Evolutionary conservation across 2,888 invertebrate species (phyloP).

Genomic region (Parnassius mnemosyne): DNA sequence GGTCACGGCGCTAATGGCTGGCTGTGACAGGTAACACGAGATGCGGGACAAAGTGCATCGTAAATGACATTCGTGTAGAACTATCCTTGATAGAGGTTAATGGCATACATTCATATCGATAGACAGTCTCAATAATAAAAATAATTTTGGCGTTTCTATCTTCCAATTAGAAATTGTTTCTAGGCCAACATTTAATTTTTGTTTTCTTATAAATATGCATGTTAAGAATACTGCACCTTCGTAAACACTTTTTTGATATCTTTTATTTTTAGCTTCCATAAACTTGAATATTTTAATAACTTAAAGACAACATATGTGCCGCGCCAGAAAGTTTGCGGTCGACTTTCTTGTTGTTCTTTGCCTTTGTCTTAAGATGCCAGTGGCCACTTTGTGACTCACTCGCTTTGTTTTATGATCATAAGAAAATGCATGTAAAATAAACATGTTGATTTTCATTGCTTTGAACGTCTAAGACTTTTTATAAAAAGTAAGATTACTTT

Average conservation of each 20-base stretch:
- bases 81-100: slow-evolving; percentile 49
- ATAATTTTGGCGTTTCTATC: slow-evolving; percentile 3
- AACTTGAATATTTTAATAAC: slow-evolving; percentile 22
- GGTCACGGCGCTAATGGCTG: slow-evolving; percentile 74
- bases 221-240: slow-evolving; percentile 4
- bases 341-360: slow-evolving; percentile 22
- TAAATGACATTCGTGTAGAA: slow-evolving; percentile 43
- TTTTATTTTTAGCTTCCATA: slow-evolving; percentile 13
- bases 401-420: slow-evolving; percentile 27
- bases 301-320: slow-evolving; percentile 25
- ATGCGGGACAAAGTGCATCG: slow-evolving; percentile 73
- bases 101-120: slow-evolving; percentile 32
- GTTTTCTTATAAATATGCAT: neutral
- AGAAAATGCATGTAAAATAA: slow-evolving; percentile 28
- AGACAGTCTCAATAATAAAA: slow-evolving; percentile 8
- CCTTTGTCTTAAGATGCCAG: slow-evolving; percentile 26
- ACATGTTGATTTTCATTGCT: slow-evolving; percentile 28
- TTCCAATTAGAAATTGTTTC: slow-evolving; percentile 1
- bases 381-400: slow-evolving; percentile 27
- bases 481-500: slow-evolving; percentile 25
- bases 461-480: slow-evolving; percentile 24
- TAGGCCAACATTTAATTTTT: neutral
- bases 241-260: neutral
- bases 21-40: slow-evolving; percentile 75
- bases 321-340: slow-evolving; percentile 25